Conservation (phyloP, 2,113 vertebrate species). For the Pandion haliaetus region DNA sequence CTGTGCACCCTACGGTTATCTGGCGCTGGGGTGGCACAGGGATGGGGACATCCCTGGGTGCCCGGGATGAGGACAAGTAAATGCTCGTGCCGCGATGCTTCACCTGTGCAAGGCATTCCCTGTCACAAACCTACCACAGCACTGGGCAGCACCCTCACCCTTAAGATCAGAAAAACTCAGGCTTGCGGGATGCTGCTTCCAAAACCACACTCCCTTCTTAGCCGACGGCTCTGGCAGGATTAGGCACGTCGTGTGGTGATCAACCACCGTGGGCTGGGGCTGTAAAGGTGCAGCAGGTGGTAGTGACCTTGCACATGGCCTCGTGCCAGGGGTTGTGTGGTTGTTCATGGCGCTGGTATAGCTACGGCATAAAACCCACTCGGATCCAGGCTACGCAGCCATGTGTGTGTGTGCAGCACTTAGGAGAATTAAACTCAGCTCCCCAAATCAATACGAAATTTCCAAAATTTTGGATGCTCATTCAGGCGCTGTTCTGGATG, state of each 20-base stretch:
- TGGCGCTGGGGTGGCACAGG: rapidly evolving
- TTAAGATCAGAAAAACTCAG: background rate
- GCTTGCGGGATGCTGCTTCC: background rate
- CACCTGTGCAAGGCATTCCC: background rate
- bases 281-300: background rate
- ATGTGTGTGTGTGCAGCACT: background rate
- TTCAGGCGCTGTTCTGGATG: background rate
- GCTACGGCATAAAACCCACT: background rate
- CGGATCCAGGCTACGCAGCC: background rate
- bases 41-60: background rate
- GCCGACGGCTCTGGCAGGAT: rapidly evolving
- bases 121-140: background rate
- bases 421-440: background rate
- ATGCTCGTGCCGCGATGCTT: background rate
- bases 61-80: background rate
- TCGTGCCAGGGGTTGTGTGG: rapidly evolving
- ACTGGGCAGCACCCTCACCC: background rate
- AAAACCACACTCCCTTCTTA: background rate
- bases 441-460: background rate
- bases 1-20: background rate
- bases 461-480: background rate
- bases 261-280: rapidly evolving
- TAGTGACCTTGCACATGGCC: background rate
- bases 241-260: rapidly evolving
- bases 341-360: rapidly evolving